A percentile compares a stretch with the other conserved stretches of the same genome.
These are phyloP conservation scores for Echinops telfairi DNA, from an alignment of 2,113 vertebrate genomes.

Conservation along the genomic window DNA sequence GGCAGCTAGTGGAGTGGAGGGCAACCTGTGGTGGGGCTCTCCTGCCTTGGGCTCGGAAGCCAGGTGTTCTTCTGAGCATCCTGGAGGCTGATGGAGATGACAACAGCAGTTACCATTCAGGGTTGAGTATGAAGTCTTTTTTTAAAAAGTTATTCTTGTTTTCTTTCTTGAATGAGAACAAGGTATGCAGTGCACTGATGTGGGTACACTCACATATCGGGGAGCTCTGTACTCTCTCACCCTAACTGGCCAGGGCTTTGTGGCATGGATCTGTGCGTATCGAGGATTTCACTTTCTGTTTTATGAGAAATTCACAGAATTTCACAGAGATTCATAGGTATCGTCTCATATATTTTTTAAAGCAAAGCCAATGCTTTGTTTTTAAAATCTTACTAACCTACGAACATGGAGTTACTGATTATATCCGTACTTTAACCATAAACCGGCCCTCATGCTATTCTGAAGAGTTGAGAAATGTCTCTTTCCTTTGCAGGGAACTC, in stretches of 20 bases:
- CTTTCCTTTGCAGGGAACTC: constrained; percentile 84
- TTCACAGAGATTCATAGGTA: background rate
- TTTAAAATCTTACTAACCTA: constrained; percentile 25
- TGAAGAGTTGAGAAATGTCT: constrained; percentile 46
- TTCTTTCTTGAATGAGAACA: background rate
- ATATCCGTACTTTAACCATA: background rate
- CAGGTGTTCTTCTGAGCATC: background rate
- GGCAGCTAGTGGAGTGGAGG: background rate
- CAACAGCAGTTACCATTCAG: background rate
- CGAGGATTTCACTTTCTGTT: background rate
- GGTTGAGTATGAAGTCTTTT: background rate
- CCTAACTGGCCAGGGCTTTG: too few relatives aligned
- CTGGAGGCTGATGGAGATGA: background rate
- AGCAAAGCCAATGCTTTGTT: constrained; percentile 14
- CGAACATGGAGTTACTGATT: background rate
- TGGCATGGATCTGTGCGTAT: background rate
- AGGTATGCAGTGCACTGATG: background rate
- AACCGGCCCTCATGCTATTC: background rate
- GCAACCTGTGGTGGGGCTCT: background rate
- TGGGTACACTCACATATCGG: background rate
- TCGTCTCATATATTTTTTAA: background rate
- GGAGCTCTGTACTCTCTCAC: too few relatives aligned
- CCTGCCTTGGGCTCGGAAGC: background rate
- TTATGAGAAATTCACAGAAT: background rate
- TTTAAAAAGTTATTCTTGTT: background rate